Conservation (phyloP, 2,797 vertebrate genomes). For the Cyclopterus lumpus region DNA sequence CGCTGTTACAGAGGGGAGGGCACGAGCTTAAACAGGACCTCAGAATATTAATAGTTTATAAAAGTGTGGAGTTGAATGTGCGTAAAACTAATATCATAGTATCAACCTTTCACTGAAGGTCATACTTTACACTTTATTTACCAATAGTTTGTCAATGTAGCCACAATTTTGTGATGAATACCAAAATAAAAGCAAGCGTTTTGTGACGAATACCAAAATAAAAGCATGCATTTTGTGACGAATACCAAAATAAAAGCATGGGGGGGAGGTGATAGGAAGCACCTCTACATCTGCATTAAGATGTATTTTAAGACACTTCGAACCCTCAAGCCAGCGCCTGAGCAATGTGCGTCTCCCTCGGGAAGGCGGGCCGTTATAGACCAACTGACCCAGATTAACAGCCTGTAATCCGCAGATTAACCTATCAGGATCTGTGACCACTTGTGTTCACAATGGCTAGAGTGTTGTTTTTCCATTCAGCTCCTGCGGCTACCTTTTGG, state of each 20-base stretch:
- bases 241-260: neutral
- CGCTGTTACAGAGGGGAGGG: neutral
- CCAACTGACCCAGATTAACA: conserved; percentile 75
- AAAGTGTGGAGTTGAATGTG: neutral
- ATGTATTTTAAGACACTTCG: neutral
- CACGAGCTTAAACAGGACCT: fast-evolving
- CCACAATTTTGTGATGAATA: neutral
- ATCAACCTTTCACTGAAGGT: neutral
- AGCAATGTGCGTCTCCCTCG: conserved; percentile 1
- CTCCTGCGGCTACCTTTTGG: neutral
- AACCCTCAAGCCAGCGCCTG: neutral
- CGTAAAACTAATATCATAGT: neutral
- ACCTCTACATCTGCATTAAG: neutral
- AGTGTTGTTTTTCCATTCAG: conserved; percentile 24
- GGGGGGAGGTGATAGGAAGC: fast-evolving
- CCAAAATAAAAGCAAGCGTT: neutral
- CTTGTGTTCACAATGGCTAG: conserved; percentile 61
- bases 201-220: neutral
- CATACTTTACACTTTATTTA: neutral
- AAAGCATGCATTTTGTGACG: neutral
- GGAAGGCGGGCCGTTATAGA: conserved; percentile 36
- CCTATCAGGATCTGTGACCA: conserved; percentile 63
- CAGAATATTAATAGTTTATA: fast-evolving
- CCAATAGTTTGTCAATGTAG: neutral
- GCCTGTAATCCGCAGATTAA: conserved; percentile 80